Conservation (phyloP, 2,888 invertebrate species). For the Argynnis bischoffii region DNA sequence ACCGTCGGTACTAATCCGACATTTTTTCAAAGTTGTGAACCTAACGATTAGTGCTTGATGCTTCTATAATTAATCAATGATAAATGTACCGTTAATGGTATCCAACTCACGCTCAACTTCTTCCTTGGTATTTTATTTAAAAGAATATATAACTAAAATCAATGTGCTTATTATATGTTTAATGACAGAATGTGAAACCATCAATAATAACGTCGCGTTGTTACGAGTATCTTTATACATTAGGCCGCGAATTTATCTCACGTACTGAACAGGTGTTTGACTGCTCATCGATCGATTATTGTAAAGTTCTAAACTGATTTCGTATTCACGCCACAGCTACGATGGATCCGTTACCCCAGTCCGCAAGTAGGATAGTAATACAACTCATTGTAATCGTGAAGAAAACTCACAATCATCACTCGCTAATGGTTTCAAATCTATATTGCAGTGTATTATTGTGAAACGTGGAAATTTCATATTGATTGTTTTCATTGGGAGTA, state of each 20-base stretch:
- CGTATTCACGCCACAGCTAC: conserved; percentile 58
- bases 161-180: no score
- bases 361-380: conserved; percentile 64
- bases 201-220: background rate
- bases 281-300: conserved; percentile 16
- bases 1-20: no score
- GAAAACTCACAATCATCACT: conserved; percentile 45
- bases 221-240: conserved; percentile 6
- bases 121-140: no score
- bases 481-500: background rate
- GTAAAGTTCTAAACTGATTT: conserved; percentile 39
- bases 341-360: conserved; percentile 64
- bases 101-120: no score
- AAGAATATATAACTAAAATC: no score
- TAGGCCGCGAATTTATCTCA: conserved; percentile 6
- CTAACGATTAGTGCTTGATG: no score
- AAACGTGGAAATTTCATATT: background rate
- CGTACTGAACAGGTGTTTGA: conserved; percentile 14
- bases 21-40: no score
- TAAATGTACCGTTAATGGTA: no score
- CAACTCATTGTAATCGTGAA: conserved; percentile 49
- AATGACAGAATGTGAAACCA: background rate
- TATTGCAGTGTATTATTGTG: background rate
- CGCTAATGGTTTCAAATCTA: conserved; percentile 1
- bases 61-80: no score